Evolutionary conservation across 2,888 invertebrate species (phyloP), one percentile per base, ranked within the genome.

Genomic region (Diloba caeruleocephala): DNA sequence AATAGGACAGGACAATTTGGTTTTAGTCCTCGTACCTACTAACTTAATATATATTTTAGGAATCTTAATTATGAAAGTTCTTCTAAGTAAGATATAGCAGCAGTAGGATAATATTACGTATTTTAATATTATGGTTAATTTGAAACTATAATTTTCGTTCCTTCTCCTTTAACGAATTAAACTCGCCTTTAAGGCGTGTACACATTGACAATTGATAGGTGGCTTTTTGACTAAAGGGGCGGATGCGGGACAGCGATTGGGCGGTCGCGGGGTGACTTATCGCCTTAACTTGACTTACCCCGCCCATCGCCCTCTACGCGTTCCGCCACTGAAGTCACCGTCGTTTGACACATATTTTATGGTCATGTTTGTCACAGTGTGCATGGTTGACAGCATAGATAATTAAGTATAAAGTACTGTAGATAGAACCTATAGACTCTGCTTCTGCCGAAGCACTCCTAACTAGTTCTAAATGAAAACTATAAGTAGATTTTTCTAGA

Each of bases 211-310:
- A 75, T 68, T 68, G 65, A 82, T 87, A 82, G 86, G 87, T 92
- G 88, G 87, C 92, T 93, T 92, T 90, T 90, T 89, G 90, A 90
- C 90, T 89, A 73, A 77, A 79, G 89, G 91, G 91, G 90, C 89
- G 90, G 86, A 82, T 75, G 77, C 86, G 74, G 63, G 59, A 60
- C 78, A n/a, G 81, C 83, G 79, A 93, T 93, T 93, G 93, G 93
- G 67, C 82, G 82, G 61, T 74, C 74, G 81, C 73, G 78, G 87
- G 83, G 87, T 93, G 93, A 92, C 93, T 93, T 93, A 78, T 91
- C 89, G 89, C 85, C 90, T 89, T 88, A 67, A 82, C 84, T 89
- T 89, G 87, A 89, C 90, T 92, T 86, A 81, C 89, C 78, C 87
- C 91, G 89, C 91, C 91, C 88, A 87, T 79, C 67, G 67, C 63